Conservation (phyloP, 2,113 vertebrate species). For the Varanus salvator region DNA sequence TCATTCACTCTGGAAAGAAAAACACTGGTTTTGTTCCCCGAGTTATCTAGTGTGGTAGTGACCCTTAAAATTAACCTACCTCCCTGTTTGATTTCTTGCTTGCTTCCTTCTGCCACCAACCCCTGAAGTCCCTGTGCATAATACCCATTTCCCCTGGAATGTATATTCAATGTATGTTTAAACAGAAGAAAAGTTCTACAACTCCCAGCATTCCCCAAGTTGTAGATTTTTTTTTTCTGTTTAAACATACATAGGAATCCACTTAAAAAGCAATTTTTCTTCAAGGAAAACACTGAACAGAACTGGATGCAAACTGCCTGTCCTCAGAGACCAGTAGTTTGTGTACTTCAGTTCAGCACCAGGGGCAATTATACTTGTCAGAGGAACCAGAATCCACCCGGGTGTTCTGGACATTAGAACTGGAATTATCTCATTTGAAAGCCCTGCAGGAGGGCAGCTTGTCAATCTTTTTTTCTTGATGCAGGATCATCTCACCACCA, state of each 20-base stretch:
- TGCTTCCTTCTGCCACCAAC: no score
- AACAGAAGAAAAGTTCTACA: no score
- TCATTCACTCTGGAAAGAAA: background rate
- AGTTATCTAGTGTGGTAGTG: background rate
- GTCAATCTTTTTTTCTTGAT: background rate
- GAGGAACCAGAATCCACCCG: no score
- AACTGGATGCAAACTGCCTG: background rate
- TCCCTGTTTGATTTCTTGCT: no score
- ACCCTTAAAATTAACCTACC: background rate
- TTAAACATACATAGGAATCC: no score
- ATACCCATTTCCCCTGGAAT: background rate
- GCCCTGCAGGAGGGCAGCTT: background rate
- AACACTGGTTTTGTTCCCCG: background rate
- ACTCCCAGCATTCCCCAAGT: no score
- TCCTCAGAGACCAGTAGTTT: background rate
- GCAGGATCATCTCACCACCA: background rate
- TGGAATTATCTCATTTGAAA: background rate
- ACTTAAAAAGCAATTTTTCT: background rate
- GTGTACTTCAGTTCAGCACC: background rate
- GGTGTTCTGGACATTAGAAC: background rate
- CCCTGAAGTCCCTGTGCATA: background rate
- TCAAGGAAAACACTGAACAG: background rate
- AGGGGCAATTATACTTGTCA: background rate
- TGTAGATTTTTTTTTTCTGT: no score
- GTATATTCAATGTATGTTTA: background rate